A percentile compares a stretch with the other conserved stretches of the same genome.
phyloP scores from a whole-genome alignment of 2,113 vertebrate species.

The Myrmecobius fasciatus region DNA sequence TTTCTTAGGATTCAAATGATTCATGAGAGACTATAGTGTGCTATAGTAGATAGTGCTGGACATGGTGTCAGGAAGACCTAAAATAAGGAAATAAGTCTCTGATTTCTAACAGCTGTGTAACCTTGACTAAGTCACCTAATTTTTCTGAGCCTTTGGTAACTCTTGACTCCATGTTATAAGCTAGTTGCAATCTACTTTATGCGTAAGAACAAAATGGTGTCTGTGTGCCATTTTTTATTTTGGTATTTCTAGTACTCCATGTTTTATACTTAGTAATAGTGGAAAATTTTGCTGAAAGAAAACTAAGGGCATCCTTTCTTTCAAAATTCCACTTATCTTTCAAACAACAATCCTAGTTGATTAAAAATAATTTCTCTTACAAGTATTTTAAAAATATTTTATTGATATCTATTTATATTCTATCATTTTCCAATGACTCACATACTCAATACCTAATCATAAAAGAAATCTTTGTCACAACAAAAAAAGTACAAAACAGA shows the following conservation, averaged over 20 bases:
- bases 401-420: too few species aligned
- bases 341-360: too few species aligned
- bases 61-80: background rate
- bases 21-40: background rate
- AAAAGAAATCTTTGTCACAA: too few species aligned
- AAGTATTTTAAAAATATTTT: too few species aligned
- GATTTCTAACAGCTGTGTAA: background rate
- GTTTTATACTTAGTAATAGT: background rate
- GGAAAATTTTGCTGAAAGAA: background rate
- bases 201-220: background rate
- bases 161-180: background rate
- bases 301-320: background rate
- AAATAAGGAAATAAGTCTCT: background rate
- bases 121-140: background rate
- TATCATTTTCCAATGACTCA: too few species aligned
- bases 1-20: background rate
- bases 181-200: background rate
- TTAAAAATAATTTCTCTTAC: too few species aligned
- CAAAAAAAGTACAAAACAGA: too few species aligned
- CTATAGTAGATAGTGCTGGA: background rate
- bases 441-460: too few species aligned
- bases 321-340: background rate
- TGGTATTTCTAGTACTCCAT: background rate
- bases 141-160: background rate
- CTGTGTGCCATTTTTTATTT: background rate